Percentiles rank a stretch among this genome's conserved stretches.
Conservation (phyloP, 1,140 invertebrate genomes). For the Pogonomyrmex californicus region DNA sequence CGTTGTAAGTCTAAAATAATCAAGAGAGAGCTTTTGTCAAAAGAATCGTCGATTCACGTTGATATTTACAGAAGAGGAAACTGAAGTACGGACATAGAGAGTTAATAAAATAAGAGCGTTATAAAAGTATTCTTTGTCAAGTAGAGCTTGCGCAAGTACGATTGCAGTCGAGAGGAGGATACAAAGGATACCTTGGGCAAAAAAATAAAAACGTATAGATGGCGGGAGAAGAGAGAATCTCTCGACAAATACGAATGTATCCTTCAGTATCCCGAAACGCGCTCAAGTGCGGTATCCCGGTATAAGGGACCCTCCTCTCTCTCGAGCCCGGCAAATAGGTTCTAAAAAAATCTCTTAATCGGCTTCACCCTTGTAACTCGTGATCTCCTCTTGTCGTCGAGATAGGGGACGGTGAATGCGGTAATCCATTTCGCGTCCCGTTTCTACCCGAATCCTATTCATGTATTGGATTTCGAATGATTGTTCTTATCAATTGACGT, state of each 20-base stretch:
- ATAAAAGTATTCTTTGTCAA: constrained; percentile 27
- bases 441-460: constrained; percentile 43
- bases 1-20: background rate
- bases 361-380: constrained; percentile 70
- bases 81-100: background rate
- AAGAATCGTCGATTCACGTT: constrained; percentile 11
- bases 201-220: constrained; percentile 33
- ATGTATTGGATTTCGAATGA: constrained; percentile 47
- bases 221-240: constrained; percentile 14
- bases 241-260: constrained; percentile 52
- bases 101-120: constrained; percentile 46
- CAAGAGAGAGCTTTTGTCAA: background rate
- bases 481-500: constrained; percentile 55
- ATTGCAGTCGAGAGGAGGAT: constrained; percentile 21
- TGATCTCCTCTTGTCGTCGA: constrained; percentile 56
- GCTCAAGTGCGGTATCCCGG: constrained; percentile 38
- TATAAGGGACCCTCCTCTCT: constrained; percentile 3
- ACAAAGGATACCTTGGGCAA: constrained; percentile 21
- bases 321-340: constrained; percentile 52
- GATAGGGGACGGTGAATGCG: constrained; percentile 21
- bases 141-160: constrained; percentile 20
- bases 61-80: constrained; percentile 23
- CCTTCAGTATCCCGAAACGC: constrained; percentile 35
- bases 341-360: constrained; percentile 73
- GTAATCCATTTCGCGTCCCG: constrained; percentile 51